Evolutionary conservation across 2,797 vertebrate species (phyloP).

Genomic region (Todus mexicanus): DNA sequence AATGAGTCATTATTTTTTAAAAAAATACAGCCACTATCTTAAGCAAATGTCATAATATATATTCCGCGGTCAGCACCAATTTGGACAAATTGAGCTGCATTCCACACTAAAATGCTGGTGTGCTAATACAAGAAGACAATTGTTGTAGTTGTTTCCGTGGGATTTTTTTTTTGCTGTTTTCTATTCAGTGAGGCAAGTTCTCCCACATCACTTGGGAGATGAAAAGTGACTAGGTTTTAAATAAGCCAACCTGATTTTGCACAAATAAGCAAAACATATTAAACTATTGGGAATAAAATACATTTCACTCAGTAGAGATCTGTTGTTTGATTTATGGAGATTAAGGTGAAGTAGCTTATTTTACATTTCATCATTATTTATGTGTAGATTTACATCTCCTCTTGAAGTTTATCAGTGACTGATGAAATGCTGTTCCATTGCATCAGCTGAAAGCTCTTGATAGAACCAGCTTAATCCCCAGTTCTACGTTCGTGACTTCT

Average conservation of each 20-base stretch:
- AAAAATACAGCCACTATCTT: slow-evolving; percentile 68
- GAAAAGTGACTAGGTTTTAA: slow-evolving; percentile 43
- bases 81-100: slow-evolving; percentile 63
- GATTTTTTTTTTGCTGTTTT: slow-evolving; percentile 59
- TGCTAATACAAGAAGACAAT: slow-evolving; percentile 64
- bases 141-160: slow-evolving; percentile 67
- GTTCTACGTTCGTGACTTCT: background rate
- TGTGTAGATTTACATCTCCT: slow-evolving; percentile 1
- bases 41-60: slow-evolving; percentile 75
- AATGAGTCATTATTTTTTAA: slow-evolving; percentile 71
- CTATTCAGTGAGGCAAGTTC: slow-evolving; percentile 56
- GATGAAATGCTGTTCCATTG: slow-evolving; percentile 39
- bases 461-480: background rate
- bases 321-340: background rate
- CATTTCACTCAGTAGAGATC: background rate
- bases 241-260: slow-evolving; percentile 1
- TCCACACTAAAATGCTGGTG: slow-evolving; percentile 50
- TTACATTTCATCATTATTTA: slow-evolving; percentile 11
- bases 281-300: background rate
- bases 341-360: background rate
- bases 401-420: background rate
- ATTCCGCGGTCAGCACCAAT: slow-evolving; percentile 65
- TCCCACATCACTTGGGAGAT: slow-evolving; percentile 59
- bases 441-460: slow-evolving; percentile 29
- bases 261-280: background rate